A percentile compares a stretch with the other conserved stretches of the same genome.
Conservation (phyloP, 2,797 vertebrate genomes). For the Chromis chromis region DNA sequence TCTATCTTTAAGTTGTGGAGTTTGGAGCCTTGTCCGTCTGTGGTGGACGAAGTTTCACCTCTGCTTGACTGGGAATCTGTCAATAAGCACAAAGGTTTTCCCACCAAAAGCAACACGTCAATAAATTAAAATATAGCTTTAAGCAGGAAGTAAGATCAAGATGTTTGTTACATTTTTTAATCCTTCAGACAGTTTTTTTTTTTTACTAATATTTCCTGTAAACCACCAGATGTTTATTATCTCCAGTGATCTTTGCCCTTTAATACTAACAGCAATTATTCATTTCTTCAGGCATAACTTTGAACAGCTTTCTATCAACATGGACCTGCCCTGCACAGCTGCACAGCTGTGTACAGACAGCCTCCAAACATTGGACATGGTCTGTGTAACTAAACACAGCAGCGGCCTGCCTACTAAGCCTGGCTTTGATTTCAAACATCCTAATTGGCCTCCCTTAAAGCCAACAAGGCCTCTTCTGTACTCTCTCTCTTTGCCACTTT, state of each 20-base stretch:
- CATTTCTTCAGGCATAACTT: conserved; percentile 12
- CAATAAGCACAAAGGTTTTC: conserved; percentile 37
- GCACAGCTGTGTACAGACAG: conserved; percentile 40
- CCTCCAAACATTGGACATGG: conserved; percentile 45
- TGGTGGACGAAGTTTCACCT: conserved; percentile 45
- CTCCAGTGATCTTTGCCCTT: conserved; percentile 16
- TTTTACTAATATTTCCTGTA: not conserved
- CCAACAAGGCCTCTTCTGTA: conserved; percentile 74
- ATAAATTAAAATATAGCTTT: not conserved
- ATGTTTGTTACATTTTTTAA: not conserved
- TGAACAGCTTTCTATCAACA: conserved; percentile 33
- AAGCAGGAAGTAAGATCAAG: not conserved
- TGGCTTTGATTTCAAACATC: conserved; percentile 75
- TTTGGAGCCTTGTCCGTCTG: conserved; percentile 53
- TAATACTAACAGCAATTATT: conserved; percentile 29
- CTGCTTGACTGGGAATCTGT: conserved; percentile 60
- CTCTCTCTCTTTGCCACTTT: conserved; percentile 51
- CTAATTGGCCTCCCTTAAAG: conserved; percentile 68
- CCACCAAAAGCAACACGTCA: not conserved
- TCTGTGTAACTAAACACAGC: conserved; percentile 55
- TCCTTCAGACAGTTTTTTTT: not conserved
- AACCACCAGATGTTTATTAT: not conserved
- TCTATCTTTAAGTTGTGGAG: conserved; percentile 54
- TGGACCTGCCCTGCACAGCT: conserved; percentile 12
- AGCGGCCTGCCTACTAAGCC: conserved; percentile 50